Percentiles rank a stretch among this genome's conserved stretches.
phyloP scores from a whole-genome alignment of 1,140 invertebrate species.

The Solen grandis region DNA sequence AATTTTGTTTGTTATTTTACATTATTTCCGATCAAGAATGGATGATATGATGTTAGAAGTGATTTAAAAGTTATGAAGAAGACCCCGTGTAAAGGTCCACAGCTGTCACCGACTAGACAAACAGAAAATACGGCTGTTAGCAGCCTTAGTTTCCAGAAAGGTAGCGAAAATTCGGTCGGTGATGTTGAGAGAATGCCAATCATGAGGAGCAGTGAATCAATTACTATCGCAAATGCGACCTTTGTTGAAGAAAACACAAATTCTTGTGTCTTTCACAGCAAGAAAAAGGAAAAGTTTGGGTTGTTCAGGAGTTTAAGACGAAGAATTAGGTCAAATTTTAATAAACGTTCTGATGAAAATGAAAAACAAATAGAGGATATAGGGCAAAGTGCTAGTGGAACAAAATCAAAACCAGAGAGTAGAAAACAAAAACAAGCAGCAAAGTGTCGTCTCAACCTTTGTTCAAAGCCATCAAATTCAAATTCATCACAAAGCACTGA shows the following conservation, averaged over 20 bases:
- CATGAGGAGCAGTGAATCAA: conserved; percentile 63
- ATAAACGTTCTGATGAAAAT: conserved; percentile 63
- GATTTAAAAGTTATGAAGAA: conserved; percentile 70
- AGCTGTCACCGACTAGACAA: conserved; percentile 56
- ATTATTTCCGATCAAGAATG: conserved; percentile 3
- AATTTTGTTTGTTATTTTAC: conserved; percentile 31
- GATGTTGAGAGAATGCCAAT: conserved; percentile 25
- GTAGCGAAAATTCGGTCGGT: background rate
- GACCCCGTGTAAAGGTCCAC: conserved; percentile 68
- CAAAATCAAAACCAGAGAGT: conserved; percentile 41
- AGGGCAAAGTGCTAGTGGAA: conserved; percentile 19
- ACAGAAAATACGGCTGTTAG: conserved; percentile 18
- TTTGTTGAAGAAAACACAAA: conserved; percentile 52
- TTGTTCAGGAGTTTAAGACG: conserved; percentile 70
- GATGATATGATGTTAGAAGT: background rate
- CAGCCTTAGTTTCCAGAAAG: background rate
- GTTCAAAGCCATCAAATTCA: conserved; percentile 64
- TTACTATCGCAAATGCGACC: conserved; percentile 51
- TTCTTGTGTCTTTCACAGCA: conserved; percentile 55
- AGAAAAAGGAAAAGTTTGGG: conserved; percentile 73
- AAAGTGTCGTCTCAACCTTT: conserved; percentile 57
- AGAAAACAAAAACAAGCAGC: conserved; percentile 57
- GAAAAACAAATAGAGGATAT: conserved; percentile 49
- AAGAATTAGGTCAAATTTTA: conserved; percentile 69
- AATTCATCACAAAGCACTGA: conserved; percentile 74